A percentile compares a stretch with the other conserved stretches of the same genome.
phyloP scores from a whole-genome alignment of 2,113 vertebrate genomes.

The Macrotis lagotis region DNA sequence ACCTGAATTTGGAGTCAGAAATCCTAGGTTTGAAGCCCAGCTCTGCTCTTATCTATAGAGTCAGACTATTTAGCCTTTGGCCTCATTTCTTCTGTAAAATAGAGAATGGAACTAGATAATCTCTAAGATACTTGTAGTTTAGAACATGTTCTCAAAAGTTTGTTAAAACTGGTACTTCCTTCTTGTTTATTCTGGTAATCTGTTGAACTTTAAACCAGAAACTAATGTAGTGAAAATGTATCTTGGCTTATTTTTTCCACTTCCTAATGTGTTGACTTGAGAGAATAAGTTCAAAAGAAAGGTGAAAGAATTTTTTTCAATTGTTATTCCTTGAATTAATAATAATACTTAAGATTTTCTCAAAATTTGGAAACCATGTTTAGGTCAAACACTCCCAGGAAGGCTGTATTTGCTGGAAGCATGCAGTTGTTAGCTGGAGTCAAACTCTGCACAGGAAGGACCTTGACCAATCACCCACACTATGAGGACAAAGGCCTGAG shows the following conservation, averaged over 20 bases:
- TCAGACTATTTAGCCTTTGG: neutral
- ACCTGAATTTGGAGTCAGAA: neutral
- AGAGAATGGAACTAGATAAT: neutral
- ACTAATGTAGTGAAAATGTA: neutral
- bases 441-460: slow-evolving; percentile 96
- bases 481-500: slow-evolving; percentile 95
- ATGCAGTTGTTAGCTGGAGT: slow-evolving; percentile 98
- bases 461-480: slow-evolving; percentile 97
- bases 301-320: neutral
- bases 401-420: slow-evolving; percentile 96
- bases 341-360: slow-evolving; percentile 20
- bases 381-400: slow-evolving; percentile 91
- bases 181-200: neutral
- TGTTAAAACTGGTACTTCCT: neutral
- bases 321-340: neutral
- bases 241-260: neutral
- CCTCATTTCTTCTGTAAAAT: neutral
- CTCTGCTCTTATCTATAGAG: neutral
- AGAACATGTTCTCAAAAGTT: neutral
- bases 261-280: neutral
- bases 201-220: neutral
- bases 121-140: neutral
- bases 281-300: neutral
- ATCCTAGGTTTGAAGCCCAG: neutral
- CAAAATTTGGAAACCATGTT: slow-evolving; percentile 47